These are phyloP conservation scores for Clarias laeviceps DNA, from an alignment of 2,797 vertebrate species.

Conservation along the genomic window DNA sequence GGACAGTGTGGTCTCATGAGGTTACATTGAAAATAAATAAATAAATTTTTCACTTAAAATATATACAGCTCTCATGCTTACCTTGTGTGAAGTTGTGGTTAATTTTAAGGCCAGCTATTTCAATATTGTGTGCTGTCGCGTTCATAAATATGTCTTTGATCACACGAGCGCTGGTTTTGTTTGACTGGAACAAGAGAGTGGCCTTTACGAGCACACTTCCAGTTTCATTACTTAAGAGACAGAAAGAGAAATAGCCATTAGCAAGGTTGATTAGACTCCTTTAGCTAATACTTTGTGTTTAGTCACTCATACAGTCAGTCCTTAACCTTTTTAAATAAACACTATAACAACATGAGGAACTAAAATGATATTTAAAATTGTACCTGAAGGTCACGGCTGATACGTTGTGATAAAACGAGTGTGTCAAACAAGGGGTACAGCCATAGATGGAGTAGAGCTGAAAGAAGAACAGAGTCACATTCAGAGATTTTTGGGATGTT, in stretches of 20 bases:
- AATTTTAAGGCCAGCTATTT: neutral
- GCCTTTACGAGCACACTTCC: slow-evolving; percentile 6
- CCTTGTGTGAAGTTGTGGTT: neutral
- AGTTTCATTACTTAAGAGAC: neutral
- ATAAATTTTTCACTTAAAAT: neutral
- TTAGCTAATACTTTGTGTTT: slow-evolving; percentile 8
- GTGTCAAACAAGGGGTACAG: neutral
- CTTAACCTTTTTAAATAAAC: neutral
- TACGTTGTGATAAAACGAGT: neutral
- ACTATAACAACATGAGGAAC: neutral
- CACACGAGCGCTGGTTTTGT: neutral
- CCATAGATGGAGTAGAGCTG: slow-evolving; percentile 9
- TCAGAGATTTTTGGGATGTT: neutral
- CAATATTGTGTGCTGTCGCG: fast-evolving
- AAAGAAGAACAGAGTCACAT: neutral
- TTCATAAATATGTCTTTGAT: neutral
- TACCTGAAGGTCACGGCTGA: slow-evolving; percentile 22
- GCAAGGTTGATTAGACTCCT: neutral
- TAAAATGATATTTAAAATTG: neutral
- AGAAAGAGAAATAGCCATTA: neutral
- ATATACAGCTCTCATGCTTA: neutral
- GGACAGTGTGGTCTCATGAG: too few species aligned
- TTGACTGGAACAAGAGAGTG: neutral
- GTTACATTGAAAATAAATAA: too few species aligned
- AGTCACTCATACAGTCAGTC: neutral